Percentiles rank a stretch among this genome's conserved stretches.
Evolutionary conservation across 2,113 vertebrate species (phyloP).

Genomic region (Oophaga pumilio): DNA sequence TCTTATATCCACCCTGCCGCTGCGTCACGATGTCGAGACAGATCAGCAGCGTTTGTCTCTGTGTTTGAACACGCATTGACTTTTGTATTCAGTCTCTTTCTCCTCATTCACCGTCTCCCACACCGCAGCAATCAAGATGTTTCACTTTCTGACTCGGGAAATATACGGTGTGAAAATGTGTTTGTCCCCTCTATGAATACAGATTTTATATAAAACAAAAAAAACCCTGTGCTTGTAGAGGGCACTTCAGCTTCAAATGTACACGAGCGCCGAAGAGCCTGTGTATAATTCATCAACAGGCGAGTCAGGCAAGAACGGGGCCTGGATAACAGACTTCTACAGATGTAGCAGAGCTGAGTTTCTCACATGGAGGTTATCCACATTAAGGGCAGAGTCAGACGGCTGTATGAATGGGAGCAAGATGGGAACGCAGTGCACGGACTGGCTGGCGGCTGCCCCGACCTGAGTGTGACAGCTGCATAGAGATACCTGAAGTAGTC

Average conservation of each 20-base stretch:
- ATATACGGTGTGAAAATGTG: background rate
- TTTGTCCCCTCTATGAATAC: conserved; percentile 13
- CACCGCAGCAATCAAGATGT: conserved; percentile 12
- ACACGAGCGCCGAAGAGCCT: background rate
- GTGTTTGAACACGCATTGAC: conserved; percentile 8
- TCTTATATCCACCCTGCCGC: background rate
- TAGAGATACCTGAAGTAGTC: too few species aligned
- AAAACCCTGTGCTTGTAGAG: background rate
- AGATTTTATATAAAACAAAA: conserved; percentile 32
- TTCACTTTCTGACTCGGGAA: background rate
- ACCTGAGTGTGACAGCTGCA: too few species aligned
- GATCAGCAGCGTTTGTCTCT: background rate
- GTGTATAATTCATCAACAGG: background rate
- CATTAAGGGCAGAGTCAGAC: background rate
- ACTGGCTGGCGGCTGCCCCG: too few species aligned
- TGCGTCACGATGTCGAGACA: background rate
- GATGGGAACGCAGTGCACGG: too few species aligned
- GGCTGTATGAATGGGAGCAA: too few species aligned
- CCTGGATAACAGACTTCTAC: background rate
- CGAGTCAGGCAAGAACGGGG: background rate
- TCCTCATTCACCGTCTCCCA: background rate
- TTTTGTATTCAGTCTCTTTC: background rate
- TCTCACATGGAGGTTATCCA: background rate
- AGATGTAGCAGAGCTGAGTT: background rate
- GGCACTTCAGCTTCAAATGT: background rate